Conservation (phyloP, 2,888 invertebrate genomes). For the Heliconius cydno region DNA sequence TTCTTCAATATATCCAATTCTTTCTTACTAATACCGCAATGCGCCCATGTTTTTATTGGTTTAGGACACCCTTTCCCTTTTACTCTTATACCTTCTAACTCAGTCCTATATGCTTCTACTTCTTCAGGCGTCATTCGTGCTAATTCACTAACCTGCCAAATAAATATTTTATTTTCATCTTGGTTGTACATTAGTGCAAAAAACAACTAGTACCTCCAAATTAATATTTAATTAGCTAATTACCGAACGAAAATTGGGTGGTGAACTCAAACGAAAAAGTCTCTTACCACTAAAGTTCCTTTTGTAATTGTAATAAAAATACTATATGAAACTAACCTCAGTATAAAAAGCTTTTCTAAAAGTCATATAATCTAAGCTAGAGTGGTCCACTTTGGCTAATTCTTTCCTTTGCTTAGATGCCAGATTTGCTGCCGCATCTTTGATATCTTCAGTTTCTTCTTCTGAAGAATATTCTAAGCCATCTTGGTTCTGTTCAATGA, state of each 20-base stretch:
- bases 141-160: constrained; percentile 93
- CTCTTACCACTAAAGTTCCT: too few species aligned
- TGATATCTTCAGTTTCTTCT: constrained; percentile 97
- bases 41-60: constrained; percentile 98
- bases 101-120: constrained; percentile 92
- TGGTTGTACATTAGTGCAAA: too few species aligned
- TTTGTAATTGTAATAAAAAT: not conserved
- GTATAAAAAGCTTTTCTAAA: constrained; percentile 98
- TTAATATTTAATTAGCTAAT: too few species aligned
- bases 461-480: constrained; percentile 98
- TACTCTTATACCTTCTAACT: constrained; percentile 97
- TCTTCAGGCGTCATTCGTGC: constrained; percentile 94
- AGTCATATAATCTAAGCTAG: constrained; percentile 92
- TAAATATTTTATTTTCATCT: not conserved
- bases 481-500: constrained; percentile 99
- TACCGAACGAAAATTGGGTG: too few species aligned
- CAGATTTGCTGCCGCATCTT: constrained; percentile 93
- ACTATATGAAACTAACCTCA: constrained; percentile 84
- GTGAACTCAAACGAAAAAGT: too few species aligned
- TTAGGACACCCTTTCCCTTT: constrained; percentile 98
- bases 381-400: constrained; percentile 95
- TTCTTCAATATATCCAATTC: constrained; percentile 96
- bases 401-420: constrained; percentile 97
- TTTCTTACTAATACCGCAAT: constrained; percentile 98
- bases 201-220: too few species aligned